Conservation (phyloP, 2,888 invertebrate species). For the Lamproptera curius region DNA sequence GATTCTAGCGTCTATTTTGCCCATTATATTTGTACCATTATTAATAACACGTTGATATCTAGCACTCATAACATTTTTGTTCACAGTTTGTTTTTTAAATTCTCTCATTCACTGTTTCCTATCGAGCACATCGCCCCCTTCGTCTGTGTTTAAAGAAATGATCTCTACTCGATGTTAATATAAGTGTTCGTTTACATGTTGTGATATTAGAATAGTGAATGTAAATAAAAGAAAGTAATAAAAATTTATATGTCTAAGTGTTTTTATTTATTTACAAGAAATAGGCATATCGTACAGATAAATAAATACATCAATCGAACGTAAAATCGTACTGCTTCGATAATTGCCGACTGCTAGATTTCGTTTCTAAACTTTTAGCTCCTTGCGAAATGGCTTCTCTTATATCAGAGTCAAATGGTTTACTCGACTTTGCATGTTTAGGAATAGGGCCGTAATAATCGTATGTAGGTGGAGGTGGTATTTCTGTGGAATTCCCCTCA, state of each 20-base stretch:
- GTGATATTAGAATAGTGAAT: constrained; percentile 42
- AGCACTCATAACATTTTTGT: neutral
- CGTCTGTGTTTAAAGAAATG: constrained; percentile 1
- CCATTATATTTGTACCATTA: neutral
- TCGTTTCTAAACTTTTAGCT: constrained; percentile 58
- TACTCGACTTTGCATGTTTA: constrained; percentile 46
- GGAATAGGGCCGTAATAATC: constrained; percentile 79
- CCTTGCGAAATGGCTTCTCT: constrained; percentile 68
- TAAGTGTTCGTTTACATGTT: constrained; percentile 15
- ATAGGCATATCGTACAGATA: neutral
- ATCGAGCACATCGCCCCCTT: constrained; percentile 2
- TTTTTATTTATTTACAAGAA: constrained; percentile 27
- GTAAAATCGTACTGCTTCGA: constrained; percentile 65
- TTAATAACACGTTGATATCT: neutral
- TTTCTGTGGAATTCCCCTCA: constrained; percentile 52
- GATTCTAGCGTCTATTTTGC: constrained; percentile 9
- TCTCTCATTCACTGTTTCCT: constrained; percentile 7
- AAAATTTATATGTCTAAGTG: constrained; percentile 14
- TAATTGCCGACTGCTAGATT: constrained; percentile 47
- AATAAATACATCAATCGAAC: constrained; percentile 40
- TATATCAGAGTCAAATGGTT: constrained; percentile 62
- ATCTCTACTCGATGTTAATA: constrained; percentile 7
- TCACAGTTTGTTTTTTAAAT: neutral
- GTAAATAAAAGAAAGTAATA: constrained; percentile 25
- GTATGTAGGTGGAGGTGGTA: constrained; percentile 82